phyloP scores from a whole-genome alignment of 2,797 vertebrate species.

The Emydoidea blandingii region DNA sequence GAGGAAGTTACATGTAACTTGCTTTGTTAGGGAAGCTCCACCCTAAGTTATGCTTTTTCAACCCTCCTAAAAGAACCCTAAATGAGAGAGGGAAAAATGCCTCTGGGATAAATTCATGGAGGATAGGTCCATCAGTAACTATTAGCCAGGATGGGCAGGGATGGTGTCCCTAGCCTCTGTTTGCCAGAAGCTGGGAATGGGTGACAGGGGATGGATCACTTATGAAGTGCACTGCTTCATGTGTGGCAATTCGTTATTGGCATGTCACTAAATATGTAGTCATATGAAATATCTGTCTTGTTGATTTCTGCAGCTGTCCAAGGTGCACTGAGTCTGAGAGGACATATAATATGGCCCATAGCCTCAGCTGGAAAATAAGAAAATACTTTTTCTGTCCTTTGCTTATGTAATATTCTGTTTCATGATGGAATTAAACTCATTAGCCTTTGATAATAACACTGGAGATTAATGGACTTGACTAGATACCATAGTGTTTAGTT shows the following conservation, averaged over 20 bases:
- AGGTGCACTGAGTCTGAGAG: conserved; percentile 6
- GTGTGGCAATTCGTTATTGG: neutral
- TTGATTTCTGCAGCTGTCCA: conserved; percentile 30
- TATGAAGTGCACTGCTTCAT: neutral
- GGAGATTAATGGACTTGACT: neutral
- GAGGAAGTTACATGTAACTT: neutral
- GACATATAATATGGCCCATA: neutral
- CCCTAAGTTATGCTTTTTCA: neutral
- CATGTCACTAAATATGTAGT: neutral
- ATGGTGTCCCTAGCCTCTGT: too few species aligned
- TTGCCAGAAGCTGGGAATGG: too few species aligned
- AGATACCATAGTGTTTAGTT: neutral
- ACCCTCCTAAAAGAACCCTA: neutral
- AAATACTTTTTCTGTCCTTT: neutral
- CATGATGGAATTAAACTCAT: neutral
- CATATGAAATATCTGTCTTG: neutral
- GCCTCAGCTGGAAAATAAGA: neutral
- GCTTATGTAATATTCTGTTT: neutral
- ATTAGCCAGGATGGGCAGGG: too few species aligned
- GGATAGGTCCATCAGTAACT: too few species aligned
- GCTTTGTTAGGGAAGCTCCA: neutral
- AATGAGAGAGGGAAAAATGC: neutral
- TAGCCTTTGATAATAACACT: neutral
- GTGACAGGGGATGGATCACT: too few species aligned
- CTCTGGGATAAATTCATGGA: neutral